Conservation (phyloP, 1,140 invertebrate species). For the Euwallacea similis region DNA sequence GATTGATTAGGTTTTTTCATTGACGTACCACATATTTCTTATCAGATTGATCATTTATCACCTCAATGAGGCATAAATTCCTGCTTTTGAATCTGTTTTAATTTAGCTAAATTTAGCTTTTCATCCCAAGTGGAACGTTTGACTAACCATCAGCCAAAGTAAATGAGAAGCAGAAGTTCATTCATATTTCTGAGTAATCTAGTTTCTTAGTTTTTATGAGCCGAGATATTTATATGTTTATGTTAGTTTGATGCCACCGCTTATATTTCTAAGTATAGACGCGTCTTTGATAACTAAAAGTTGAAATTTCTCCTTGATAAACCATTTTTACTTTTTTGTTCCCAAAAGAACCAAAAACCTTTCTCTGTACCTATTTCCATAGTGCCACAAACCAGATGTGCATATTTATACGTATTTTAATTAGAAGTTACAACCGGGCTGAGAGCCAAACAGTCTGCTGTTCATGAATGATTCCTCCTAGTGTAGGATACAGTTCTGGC, state of each 20-base stretch:
- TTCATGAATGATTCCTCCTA: constrained; percentile 30
- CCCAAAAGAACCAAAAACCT: too few relatives aligned
- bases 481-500: constrained; percentile 17
- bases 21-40: neutral
- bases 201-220: constrained; percentile 22
- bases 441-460: constrained; percentile 25
- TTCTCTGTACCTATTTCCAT: too few relatives aligned
- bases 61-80: neutral
- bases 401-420: constrained; percentile 1
- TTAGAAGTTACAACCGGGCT: constrained; percentile 25
- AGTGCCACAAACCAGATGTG: too few relatives aligned
- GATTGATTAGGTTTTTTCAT: neutral
- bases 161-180: constrained; percentile 35
- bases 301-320: too few relatives aligned
- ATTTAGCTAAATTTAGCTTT: neutral
- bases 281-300: too few relatives aligned
- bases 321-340: too few relatives aligned
- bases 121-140: neutral
- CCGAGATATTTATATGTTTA: constrained; percentile 25
- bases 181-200: constrained; percentile 30
- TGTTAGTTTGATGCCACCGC: too few relatives aligned
- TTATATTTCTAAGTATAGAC: too few relatives aligned
- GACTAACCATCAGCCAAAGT: neutral
- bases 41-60: too few relatives aligned
- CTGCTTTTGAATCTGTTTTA: neutral